These are phyloP conservation scores for Lasioglossum baleicum DNA, from an alignment of 1,140 invertebrate genomes.

Conservation along the genomic window DNA sequence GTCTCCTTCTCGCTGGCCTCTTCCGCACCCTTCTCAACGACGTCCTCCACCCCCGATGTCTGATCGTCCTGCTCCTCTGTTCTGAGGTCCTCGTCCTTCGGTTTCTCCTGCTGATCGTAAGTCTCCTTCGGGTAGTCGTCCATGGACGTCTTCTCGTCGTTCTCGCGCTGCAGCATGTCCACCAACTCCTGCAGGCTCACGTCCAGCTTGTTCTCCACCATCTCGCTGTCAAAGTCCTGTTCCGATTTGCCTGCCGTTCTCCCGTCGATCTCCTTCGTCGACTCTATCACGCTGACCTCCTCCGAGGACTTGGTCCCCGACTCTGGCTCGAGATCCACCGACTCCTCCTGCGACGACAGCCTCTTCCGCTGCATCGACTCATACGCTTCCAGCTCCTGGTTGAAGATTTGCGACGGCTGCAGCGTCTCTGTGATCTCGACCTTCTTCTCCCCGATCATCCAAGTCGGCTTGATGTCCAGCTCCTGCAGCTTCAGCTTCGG, in stretches of 20 bases:
- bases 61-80: too few species aligned
- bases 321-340: constrained; percentile 47
- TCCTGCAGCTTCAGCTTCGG: constrained; percentile 63
- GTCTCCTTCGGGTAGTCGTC: constrained; percentile 50
- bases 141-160: constrained; percentile 74
- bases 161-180: constrained; percentile 72
- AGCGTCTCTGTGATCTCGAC: constrained; percentile 75
- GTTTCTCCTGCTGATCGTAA: too few species aligned
- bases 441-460: constrained; percentile 79
- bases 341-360: constrained; percentile 52
- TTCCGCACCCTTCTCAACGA: too few species aligned
- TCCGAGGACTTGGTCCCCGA: constrained; percentile 62
- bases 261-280: constrained; percentile 46
- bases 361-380: constrained; percentile 58
- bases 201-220: constrained; percentile 75
- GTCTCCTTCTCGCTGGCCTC: too few species aligned
- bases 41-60: too few species aligned
- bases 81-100: too few species aligned
- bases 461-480: constrained; percentile 75
- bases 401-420: constrained; percentile 74
- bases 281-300: constrained; percentile 62
- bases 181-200: constrained; percentile 77
- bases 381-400: constrained; percentile 77
- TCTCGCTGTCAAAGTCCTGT: constrained; percentile 72
- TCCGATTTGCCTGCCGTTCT: constrained; percentile 72